These are phyloP conservation scores for Drosophila saltans DNA, from an alignment of 1,140 invertebrate species.

Conservation along the genomic window DNA sequence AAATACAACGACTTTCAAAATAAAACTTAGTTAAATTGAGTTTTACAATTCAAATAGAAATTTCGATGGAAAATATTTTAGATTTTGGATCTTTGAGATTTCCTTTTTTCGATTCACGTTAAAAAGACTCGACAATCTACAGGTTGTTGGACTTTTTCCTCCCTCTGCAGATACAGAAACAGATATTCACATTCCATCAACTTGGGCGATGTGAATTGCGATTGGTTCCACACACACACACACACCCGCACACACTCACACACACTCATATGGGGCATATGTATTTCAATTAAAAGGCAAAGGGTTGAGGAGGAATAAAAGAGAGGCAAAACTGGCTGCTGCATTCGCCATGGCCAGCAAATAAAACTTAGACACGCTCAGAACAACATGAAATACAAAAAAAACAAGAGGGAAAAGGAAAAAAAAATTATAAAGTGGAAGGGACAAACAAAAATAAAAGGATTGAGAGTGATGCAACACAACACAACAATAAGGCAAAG, in stretches of 20 bases:
- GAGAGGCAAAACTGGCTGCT: neutral
- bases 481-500: neutral
- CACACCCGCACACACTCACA: slow-evolving; percentile 29
- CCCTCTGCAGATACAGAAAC: neutral
- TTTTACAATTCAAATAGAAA: too few species aligned
- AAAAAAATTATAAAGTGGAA: slow-evolving; percentile 8
- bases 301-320: neutral
- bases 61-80: too few species aligned
- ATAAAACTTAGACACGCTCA: slow-evolving; percentile 77
- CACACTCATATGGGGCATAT: slow-evolving; percentile 26
- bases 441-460: slow-evolving; percentile 18
- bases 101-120: too few species aligned
- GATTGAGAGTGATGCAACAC: slow-evolving; percentile 21
- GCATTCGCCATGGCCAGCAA: slow-evolving; percentile 75
- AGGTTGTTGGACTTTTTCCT: neutral
- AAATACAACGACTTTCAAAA: too few species aligned
- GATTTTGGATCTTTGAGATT: too few species aligned
- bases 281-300: slow-evolving; percentile 65
- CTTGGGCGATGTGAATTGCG: slow-evolving; percentile 61
- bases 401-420: slow-evolving; percentile 4
- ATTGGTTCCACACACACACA: slow-evolving; percentile 62
- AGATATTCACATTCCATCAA: slow-evolving; percentile 18
- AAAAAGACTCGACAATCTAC: neutral
- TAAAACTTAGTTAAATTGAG: too few species aligned
- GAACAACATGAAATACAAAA: neutral